A percentile compares a stretch with the other conserved stretches of the same genome.
Evolutionary conservation across 2,797 vertebrate genomes (phyloP).

Genomic region (Aselliscus stoliczkanus): DNA sequence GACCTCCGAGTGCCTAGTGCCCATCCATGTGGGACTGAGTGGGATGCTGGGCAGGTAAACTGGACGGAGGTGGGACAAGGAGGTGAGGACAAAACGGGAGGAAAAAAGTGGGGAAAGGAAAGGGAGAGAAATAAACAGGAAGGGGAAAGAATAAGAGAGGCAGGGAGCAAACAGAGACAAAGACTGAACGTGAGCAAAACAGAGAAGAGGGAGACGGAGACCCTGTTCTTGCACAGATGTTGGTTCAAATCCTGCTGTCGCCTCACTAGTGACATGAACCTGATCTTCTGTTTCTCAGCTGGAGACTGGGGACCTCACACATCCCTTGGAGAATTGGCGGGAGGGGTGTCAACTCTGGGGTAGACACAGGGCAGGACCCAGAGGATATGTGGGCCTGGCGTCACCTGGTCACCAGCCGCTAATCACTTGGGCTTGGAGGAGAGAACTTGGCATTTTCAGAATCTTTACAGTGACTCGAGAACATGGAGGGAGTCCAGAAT

Average conservation of each 20-base stretch:
- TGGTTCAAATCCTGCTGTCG: background rate
- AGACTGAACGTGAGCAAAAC: background rate
- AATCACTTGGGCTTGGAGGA: background rate
- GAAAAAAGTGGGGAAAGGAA: background rate
- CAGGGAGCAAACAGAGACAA: background rate
- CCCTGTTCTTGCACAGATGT: accelerated
- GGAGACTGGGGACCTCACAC: background rate
- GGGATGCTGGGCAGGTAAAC: background rate
- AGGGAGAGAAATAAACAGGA: background rate
- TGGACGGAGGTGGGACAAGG: background rate
- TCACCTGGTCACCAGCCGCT: accelerated
- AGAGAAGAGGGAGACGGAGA: accelerated
- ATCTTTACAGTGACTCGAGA: accelerated
- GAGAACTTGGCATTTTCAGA: background rate
- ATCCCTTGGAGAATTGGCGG: accelerated
- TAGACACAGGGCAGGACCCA: background rate
- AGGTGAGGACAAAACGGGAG: background rate
- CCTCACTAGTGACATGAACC: background rate
- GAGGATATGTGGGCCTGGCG: background rate
- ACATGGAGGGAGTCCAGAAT: background rate
- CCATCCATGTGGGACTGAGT: accelerated
- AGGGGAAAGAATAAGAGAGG: background rate
- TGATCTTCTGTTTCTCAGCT: background rate
- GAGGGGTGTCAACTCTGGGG: accelerated
- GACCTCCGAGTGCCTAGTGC: no score